These are phyloP conservation scores for Anhinga anhinga DNA, from an alignment of 2,113 vertebrate genomes.

Conservation along the genomic window DNA sequence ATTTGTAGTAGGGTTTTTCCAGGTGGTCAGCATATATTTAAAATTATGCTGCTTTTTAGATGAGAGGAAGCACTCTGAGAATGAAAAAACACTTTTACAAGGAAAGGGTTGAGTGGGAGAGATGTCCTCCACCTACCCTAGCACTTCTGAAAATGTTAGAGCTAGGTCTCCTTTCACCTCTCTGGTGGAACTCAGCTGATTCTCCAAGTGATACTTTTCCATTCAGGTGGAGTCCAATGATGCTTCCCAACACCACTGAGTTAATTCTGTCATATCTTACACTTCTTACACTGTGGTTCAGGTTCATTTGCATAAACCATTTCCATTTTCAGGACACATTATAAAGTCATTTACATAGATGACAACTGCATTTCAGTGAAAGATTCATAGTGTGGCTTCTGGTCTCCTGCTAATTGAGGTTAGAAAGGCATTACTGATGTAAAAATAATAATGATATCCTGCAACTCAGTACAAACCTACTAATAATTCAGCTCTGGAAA, in stretches of 20 bases:
- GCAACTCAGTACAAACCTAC: background rate
- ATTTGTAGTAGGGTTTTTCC: background rate
- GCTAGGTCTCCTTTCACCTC: background rate
- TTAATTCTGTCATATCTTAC: background rate
- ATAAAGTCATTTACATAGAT: slow-evolving; percentile 19
- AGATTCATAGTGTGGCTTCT: background rate
- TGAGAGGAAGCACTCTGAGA: background rate
- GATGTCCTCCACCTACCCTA: background rate
- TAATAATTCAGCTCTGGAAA: slow-evolving; percentile 11
- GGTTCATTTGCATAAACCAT: slow-evolving; percentile 30
- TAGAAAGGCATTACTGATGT: slow-evolving; percentile 17
- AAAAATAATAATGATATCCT: slow-evolving; percentile 1
- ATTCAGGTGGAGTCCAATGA: background rate
- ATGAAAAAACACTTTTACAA: background rate
- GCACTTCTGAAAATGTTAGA: background rate
- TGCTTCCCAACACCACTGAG: background rate
- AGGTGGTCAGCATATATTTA: background rate
- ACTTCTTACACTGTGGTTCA: background rate
- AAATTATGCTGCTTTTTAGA: background rate
- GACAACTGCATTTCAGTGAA: slow-evolving; percentile 5
- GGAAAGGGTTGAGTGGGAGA: background rate
- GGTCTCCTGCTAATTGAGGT: slow-evolving; percentile 52
- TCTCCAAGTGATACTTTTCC: background rate
- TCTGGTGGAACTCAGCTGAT: background rate
- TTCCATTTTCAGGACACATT: slow-evolving; percentile 16